phyloP scores from a whole-genome alignment of 2,113 vertebrate genomes.

The Dromaius novaehollandiae region DNA sequence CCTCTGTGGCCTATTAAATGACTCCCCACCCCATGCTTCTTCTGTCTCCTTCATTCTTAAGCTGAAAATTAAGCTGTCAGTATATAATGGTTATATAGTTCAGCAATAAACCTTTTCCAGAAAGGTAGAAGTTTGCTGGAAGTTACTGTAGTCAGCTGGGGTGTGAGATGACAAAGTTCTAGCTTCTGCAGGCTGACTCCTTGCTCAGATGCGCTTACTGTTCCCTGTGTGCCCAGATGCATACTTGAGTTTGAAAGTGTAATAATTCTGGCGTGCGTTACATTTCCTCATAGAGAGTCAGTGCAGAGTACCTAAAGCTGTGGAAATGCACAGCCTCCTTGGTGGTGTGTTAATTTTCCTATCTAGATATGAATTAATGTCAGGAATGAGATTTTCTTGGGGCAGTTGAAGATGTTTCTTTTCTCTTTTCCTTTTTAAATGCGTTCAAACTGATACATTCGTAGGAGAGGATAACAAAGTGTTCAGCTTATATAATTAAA shows the following conservation, averaged over 20 bases:
- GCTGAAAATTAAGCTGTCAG: too few species aligned
- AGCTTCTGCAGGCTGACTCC: neutral
- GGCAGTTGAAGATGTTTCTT: neutral
- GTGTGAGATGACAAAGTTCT: neutral
- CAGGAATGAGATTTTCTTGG: neutral
- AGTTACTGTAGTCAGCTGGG: neutral
- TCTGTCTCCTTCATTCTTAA: neutral
- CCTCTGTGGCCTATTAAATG: neutral
- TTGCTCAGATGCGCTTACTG: neutral
- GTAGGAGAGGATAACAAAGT: neutral
- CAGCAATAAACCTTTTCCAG: neutral
- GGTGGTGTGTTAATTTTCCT: neutral
- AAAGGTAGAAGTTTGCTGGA: neutral
- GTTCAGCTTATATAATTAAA: neutral
- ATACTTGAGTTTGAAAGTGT: neutral
- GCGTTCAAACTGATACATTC: neutral
- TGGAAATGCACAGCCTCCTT: neutral
- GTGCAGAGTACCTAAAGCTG: neutral
- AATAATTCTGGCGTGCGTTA: fast-evolving
- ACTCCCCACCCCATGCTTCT: neutral
- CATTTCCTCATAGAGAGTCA: neutral
- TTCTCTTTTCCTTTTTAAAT: neutral
- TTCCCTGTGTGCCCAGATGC: neutral
- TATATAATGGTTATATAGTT: neutral
- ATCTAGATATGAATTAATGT: neutral